Base-by-base conservation (phyloP, 2,113 vertebrate species). In the Anthoscopus minutus region DNA sequence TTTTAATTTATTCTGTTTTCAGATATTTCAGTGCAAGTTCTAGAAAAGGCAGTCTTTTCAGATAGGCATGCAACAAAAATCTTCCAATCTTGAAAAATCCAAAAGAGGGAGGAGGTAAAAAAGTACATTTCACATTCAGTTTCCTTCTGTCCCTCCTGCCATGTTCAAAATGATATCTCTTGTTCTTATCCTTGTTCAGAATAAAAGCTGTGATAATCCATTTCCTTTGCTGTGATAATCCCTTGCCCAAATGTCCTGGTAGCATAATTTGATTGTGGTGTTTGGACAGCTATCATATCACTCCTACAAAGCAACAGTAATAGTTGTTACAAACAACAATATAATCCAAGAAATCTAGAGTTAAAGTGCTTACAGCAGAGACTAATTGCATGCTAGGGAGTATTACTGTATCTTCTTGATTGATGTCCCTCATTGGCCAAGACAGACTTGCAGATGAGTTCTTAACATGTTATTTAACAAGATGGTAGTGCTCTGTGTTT, bases 171-270 rank as follows among this genome's bases (percentile, higher is more conserved):
- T 92, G 56, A 91, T 67, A 56, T 89, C 48, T 83, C 87, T 77
- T 77, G 84, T 88, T 95, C 45, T 44, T 66, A 42, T 70, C 86
- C 92, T 93, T 72, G 53, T 87, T 93, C 88, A 79, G 72, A 81
- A 76, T 86, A 97, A 92, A 76, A 88, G 0, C 73, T 64, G 65
- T 95, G 84, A 57, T 76, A 85, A 95, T 93, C 80, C 74, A 88
- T 93, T 93, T 92, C 89, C 58, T 92, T 93, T 93, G 54, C 83
- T 94, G 53, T 93, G 88, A 69, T 80, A 82, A 96, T 94, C 82
- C 85, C 31, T 74, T 92, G 67, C 64, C 82, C 6, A 2, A 86
- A 83, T 86, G 67, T 86, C 80, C 72, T 78, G 65, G 60, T 81
- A 83, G 56, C 60, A 71, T 88, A 83, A 94, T 86, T 93, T 94